These are phyloP conservation scores for Epizoanthus illoricatus DNA, from an alignment of 92 coral and sea anemone genomes.

Conservation along the genomic window DNA sequence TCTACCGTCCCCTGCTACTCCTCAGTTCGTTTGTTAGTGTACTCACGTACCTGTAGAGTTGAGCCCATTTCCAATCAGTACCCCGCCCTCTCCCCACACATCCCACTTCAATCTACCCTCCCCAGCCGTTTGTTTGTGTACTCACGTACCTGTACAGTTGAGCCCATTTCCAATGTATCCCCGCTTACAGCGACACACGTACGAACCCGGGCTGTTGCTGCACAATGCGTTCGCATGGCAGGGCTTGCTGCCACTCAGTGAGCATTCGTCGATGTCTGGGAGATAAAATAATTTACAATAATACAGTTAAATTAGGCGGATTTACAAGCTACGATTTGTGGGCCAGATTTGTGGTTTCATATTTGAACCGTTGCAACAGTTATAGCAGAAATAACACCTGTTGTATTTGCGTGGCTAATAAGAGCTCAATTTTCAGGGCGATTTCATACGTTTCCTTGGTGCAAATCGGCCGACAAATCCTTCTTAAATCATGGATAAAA, in stretches of 20 bases:
- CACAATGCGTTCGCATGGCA: conserved; percentile 43
- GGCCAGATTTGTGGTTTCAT: neutral
- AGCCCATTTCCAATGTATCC: conserved; percentile 48
- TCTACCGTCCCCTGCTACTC: no score
- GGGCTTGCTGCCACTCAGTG: conserved; percentile 1
- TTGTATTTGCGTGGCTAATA: no score
- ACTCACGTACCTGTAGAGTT: conserved; percentile 19
- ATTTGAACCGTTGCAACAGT: neutral
- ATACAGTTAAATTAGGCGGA: neutral
- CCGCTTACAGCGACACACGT: conserved; percentile 33
- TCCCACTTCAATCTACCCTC: neutral
- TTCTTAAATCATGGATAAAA: no score
- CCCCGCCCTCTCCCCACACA: neutral
- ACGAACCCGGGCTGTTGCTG: conserved; percentile 37
- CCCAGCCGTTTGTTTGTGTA: neutral
- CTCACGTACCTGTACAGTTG: conserved; percentile 34
- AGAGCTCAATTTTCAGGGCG: no score
- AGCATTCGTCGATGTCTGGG: conserved; percentile 49
- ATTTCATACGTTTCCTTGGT: no score
- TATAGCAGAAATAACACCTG: no score
- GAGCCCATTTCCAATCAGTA: conserved; percentile 40
- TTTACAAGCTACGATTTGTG: neutral
- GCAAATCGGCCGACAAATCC: no score
- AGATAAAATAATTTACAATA: neutral
- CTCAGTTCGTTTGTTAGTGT: no score